A percentile compares a stretch with the other conserved stretches of the same genome.
phyloP scores from a whole-genome alignment of 2,888 invertebrate species.

The Ophioninae sp. region DNA sequence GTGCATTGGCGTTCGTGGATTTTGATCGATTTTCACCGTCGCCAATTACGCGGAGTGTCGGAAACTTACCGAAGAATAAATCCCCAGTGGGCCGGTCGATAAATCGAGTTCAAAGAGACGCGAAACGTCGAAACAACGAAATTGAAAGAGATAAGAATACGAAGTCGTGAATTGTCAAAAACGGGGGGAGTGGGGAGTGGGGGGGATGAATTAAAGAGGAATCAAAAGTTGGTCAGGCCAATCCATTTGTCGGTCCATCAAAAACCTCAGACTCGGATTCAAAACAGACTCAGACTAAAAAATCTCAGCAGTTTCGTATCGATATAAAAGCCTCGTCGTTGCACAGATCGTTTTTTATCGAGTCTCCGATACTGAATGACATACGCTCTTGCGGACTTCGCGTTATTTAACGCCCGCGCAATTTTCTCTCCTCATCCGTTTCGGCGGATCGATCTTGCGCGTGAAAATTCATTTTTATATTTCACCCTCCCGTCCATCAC shows the following conservation, averaged over 20 bases:
- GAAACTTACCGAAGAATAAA: conserved; percentile 6
- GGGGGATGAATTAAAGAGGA: background rate
- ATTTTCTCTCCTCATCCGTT: conserved; percentile 30
- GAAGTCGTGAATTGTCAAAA: background rate
- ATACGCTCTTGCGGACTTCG: background rate
- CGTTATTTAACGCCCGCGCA: background rate
- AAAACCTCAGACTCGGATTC: conserved; percentile 48
- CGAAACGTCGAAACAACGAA: conserved; percentile 54
- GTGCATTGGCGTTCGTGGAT: background rate
- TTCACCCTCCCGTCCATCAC: background rate
- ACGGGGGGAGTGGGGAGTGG: background rate
- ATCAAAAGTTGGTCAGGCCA: conserved; percentile 16
- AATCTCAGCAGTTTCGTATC: conserved; percentile 50
- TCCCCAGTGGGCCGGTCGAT: conserved; percentile 12
- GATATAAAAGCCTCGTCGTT: conserved; percentile 35
- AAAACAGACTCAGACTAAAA: too few relatives aligned
- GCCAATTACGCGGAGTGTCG: conserved; percentile 46
- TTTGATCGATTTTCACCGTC: conserved; percentile 6
- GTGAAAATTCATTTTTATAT: conserved; percentile 8
- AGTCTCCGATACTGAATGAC: conserved; percentile 32
- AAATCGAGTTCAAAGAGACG: conserved; percentile 41
- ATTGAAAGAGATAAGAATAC: conserved; percentile 60
- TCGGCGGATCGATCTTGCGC: conserved; percentile 36
- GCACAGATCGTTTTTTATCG: conserved; percentile 55
- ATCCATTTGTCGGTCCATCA: conserved; percentile 53